Percentiles rank a stretch among this genome's conserved stretches.
Conservation (phyloP, 2,113 vertebrate genomes). For the Caretta caretta region DNA sequence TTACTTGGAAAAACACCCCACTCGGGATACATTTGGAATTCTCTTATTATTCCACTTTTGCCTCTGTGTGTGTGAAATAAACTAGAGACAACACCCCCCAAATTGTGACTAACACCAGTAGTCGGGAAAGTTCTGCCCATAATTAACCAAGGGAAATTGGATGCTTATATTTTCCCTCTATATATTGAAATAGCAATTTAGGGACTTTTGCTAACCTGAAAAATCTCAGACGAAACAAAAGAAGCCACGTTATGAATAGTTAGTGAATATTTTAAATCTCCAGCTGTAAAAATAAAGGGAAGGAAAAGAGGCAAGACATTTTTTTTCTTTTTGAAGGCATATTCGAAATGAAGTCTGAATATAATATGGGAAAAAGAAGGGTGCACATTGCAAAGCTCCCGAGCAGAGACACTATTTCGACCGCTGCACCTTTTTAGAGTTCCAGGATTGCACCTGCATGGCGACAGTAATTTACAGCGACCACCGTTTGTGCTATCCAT, state of each 20-base stretch:
- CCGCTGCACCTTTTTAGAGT: too few relatives aligned
- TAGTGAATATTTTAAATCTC: not conserved
- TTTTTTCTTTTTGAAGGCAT: not conserved
- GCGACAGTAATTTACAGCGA: not conserved
- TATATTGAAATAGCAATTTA: not conserved
- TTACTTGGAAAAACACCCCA: not conserved
- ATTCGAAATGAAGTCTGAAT: not conserved
- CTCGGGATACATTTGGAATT: not conserved
- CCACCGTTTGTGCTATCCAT: not conserved
- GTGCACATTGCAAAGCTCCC: not conserved
- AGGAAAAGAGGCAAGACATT: not conserved
- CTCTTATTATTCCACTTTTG: conserved; percentile 25
- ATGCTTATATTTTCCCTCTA: not conserved
- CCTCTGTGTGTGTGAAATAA: not conserved
- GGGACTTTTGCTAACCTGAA: not conserved
- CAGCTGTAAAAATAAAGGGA: not conserved
- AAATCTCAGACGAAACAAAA: not conserved
- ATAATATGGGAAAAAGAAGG: not conserved
- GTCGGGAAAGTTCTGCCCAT: not conserved
- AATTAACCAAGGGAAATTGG: not conserved
- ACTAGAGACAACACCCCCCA: not conserved
- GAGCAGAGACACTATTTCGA: not conserved
- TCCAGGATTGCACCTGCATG: conserved; percentile 46
- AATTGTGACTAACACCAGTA: not conserved
- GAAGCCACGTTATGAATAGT: not conserved